Evolutionary conservation across 2,113 vertebrate genomes (phyloP), one percentile per base, ranked within the genome.

Genomic region (Passer domesticus): DNA sequence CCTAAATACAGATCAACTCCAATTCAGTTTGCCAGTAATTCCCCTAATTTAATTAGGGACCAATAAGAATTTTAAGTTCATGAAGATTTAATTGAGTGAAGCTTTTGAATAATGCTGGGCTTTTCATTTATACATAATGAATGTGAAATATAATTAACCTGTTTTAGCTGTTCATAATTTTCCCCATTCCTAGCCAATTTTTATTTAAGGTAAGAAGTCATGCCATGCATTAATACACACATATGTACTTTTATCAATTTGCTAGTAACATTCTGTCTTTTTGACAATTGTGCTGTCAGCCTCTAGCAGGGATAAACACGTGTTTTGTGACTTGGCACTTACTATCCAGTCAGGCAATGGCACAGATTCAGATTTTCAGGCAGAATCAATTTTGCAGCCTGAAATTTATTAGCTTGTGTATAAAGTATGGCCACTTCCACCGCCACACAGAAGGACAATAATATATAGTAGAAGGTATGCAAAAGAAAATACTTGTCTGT

Each of bases 141-240:
- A 96, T 84, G 77, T 92, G 63, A 96, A 96, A 97, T 82, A 89
- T 90, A 96, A 97, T 97, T 95, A 97, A 95, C 94, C 62, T 58
- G 74, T 95, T 97, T 97, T 69, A 95, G 87, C 41, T 95, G 86
- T 80, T 96, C 59, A 83, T 87, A 50, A 27, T 23, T 92, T 55
- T 39, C 13, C 16, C 70, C 56, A 66, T 91, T 95, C 35, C 56
- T 62, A 93, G 58, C 9, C 39, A 92, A 35, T 67, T 96, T 55
- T 88, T 89, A 78, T 74, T 78, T 1, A 90, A 76, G 7, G 14
- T 58, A 63, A 72, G 59, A 93, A 93, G 33, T 35, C 15, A 86
- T 62, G 33, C 50, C 89, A 50, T 89, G 5, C 27, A 13, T 66
- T 62, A 92, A 83, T 87, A 87, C 27, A 41, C 9, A 96, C 85